Evolutionary conservation across 2,113 vertebrate genomes (phyloP).

Genomic region (Micronycteris hirsuta): DNA sequence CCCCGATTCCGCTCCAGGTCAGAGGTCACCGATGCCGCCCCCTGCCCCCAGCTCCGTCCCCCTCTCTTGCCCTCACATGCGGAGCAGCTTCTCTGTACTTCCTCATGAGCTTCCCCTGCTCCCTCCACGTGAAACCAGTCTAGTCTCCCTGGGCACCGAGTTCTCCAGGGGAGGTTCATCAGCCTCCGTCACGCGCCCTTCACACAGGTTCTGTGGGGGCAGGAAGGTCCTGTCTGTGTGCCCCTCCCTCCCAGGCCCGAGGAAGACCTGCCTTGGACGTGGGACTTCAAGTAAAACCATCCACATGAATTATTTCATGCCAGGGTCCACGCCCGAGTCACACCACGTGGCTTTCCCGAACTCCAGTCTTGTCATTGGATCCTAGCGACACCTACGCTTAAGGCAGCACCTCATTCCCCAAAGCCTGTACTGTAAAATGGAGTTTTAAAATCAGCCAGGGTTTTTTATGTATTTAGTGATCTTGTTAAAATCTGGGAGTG

Average conservation of each 20-base stretch:
- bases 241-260: neutral
- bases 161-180: neutral
- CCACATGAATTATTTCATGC: neutral
- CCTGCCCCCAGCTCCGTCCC: no score
- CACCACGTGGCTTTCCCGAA: neutral
- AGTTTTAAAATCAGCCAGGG: neutral
- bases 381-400: neutral
- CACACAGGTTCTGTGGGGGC: no score
- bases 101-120: neutral
- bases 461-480: neutral
- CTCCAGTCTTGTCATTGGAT: neutral
- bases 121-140: neutral
- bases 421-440: neutral
- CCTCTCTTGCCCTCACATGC: neutral
- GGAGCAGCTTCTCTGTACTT: neutral
- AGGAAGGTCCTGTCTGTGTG: neutral
- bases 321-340: neutral
- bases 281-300: neutral
- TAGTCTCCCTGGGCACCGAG: neutral
- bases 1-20: neutral
- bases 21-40: neutral
- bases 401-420: no score
- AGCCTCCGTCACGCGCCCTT: neutral
- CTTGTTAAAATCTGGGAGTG: neutral
- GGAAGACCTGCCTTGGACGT: neutral